Evolutionary conservation across 2,113 vertebrate species (phyloP).

Genomic region (Toxotes jaculatrix): DNA sequence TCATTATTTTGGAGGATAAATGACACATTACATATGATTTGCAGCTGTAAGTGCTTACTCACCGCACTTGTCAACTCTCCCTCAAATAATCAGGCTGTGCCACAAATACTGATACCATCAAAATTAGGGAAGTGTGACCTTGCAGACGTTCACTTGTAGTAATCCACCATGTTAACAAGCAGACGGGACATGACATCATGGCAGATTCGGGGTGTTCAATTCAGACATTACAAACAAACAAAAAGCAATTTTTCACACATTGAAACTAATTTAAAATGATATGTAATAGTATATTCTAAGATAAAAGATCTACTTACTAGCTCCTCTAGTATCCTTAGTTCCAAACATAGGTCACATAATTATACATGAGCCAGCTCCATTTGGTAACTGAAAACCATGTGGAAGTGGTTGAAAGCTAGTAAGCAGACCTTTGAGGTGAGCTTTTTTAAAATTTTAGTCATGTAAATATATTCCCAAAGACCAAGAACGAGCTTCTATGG

Average conservation of each 20-base stretch:
- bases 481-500: too few relatives aligned
- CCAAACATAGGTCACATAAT: background rate
- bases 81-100: background rate
- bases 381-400: background rate
- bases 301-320: background rate
- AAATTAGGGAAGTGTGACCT: background rate
- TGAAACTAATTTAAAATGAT: background rate
- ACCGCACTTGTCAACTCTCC: background rate
- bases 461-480: too few relatives aligned
- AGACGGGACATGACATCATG: background rate
- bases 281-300: too few relatives aligned
- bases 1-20: background rate
- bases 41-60: background rate
- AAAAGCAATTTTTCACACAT: background rate
- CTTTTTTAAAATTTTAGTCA: too few relatives aligned
- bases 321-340: background rate
- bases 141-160: background rate
- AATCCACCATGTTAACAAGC: background rate
- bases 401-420: background rate
- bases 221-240: background rate
- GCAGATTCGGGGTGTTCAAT: background rate
- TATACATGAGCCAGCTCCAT: background rate
- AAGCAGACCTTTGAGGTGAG: too few relatives aligned
- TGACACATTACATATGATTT: background rate
- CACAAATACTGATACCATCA: background rate